A percentile compares a stretch with the other conserved stretches of the same genome.
phyloP scores from a whole-genome alignment of 2,113 vertebrate species.

The Progne subis region DNA sequence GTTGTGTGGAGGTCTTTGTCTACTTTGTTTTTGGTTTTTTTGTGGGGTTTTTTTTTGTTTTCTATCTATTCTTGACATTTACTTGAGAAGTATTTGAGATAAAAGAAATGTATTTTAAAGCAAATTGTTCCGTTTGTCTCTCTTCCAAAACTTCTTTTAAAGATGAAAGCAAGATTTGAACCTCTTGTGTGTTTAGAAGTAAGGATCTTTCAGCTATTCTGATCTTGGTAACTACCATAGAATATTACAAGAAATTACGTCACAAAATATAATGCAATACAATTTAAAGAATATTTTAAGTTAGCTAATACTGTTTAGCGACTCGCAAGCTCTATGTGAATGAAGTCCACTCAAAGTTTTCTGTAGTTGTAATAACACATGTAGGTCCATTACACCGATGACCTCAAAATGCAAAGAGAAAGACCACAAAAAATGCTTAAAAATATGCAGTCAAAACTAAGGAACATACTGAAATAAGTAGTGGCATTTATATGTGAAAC shows the following conservation, averaged over 20 bases:
- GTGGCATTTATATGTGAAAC: background rate
- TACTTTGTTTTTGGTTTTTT: too few species aligned
- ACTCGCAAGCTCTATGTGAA: background rate
- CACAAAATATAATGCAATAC: background rate
- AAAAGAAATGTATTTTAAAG: background rate
- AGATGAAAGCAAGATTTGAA: background rate
- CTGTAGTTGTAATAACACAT: background rate
- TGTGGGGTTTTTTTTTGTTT: too few species aligned
- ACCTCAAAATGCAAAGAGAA: background rate
- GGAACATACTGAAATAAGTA: background rate
- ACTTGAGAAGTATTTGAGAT: background rate
- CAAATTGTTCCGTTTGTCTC: background rate
- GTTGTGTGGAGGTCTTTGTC: background rate
- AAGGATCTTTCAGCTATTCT: background rate
- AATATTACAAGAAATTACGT: constrained; percentile 33
- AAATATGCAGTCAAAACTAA: background rate
- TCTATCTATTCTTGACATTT: background rate
- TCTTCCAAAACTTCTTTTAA: background rate
- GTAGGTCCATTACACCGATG: rapidly evolving
- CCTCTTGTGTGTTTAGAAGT: background rate
- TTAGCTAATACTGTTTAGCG: background rate
- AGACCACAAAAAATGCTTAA: background rate
- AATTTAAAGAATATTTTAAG: constrained; percentile 26
- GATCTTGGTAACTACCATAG: constrained; percentile 25
- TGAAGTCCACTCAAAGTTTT: background rate